Base-by-base conservation (phyloP, 2,113 vertebrate species). In the Archilochus colubris region DNA sequence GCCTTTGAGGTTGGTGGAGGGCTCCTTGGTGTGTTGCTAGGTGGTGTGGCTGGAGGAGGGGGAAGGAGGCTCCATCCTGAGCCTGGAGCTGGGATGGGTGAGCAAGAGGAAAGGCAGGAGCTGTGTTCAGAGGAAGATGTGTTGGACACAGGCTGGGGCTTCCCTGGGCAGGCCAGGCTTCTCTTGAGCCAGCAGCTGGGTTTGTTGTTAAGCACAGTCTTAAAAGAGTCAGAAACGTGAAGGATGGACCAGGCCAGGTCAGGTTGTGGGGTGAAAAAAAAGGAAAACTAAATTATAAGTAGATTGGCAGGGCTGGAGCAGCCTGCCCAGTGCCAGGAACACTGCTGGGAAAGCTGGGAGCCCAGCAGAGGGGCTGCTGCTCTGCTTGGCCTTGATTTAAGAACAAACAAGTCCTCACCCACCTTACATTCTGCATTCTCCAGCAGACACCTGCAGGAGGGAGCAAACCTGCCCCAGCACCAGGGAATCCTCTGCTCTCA, bases 371-470 rank as follows among this genome's bases (percentile, higher is more conserved):
- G 15, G 33, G 57, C 30, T 9, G 7, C 63, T 14, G 57, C 10
- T 0, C 27, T 43, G 44, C 14, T 50, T 6, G 23, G 73, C 6
- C 59, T 27, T 20, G 33, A 12, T 68, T 46, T 7, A 16, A 46
- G 31, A 14, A 30, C 62, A 66, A 15, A 1, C 25, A 50, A 25
- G 27, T 20, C 36, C 36, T 38, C 17, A 1, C 17, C 28, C 43
- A 1, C 10, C 4, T 0, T 6, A 7, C 36, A 7, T 25, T 33
- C 23, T 68, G 67, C 10, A 0, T 28, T 77, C 27, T 40, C 23
- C 22, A 44, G 67, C 43, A 31, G 67, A 14, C 8, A 30, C 46
- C 30, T 2, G 0, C 14, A 53, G 51, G 19, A 36, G 50, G 44
- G 24, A 3, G 18, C 20, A 40, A 22, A 89, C n/a, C 44, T 16